Percentiles rank a stretch among this genome's conserved stretches.
Conservation (phyloP, 2,888 invertebrate species). For the Phasia obesa region DNA sequence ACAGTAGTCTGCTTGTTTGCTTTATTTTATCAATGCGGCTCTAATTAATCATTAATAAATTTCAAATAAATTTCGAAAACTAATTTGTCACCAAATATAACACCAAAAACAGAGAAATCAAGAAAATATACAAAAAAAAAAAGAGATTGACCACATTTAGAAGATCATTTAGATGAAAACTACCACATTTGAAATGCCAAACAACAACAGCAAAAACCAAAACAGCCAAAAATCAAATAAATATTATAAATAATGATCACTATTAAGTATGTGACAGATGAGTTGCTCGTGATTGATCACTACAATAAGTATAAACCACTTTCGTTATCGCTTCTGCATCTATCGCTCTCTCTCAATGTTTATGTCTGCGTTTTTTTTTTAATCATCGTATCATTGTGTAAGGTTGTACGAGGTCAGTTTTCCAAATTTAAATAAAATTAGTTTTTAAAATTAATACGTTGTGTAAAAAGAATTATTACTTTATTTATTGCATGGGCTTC, state of each 20-base stretch:
- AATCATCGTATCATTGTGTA: too few relatives aligned
- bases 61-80: constrained; percentile 46
- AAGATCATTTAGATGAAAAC: constrained; percentile 43
- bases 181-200: constrained; percentile 36
- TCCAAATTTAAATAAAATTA: constrained; percentile 10
- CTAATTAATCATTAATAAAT: constrained; percentile 60
- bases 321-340: constrained; percentile 50
- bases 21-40: constrained; percentile 13
- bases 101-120: background rate
- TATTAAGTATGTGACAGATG: constrained; percentile 74
- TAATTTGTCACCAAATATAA: constrained; percentile 65
- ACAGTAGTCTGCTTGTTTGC: constrained; percentile 37
- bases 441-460: too few relatives aligned
- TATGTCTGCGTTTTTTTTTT: background rate
- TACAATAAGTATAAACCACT: constrained; percentile 65
- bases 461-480: too few relatives aligned
- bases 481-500: too few relatives aligned
- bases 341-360: background rate
- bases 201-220: constrained; percentile 19
- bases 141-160: constrained; percentile 34
- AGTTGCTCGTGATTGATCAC: constrained; percentile 74
- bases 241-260: constrained; percentile 73
- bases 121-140: constrained; percentile 14
- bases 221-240: constrained; percentile 49
- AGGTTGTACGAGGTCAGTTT: constrained; percentile 6